Base-by-base conservation (phyloP, 2,113 vertebrate species). In the Thymallus thymallus region DNA sequence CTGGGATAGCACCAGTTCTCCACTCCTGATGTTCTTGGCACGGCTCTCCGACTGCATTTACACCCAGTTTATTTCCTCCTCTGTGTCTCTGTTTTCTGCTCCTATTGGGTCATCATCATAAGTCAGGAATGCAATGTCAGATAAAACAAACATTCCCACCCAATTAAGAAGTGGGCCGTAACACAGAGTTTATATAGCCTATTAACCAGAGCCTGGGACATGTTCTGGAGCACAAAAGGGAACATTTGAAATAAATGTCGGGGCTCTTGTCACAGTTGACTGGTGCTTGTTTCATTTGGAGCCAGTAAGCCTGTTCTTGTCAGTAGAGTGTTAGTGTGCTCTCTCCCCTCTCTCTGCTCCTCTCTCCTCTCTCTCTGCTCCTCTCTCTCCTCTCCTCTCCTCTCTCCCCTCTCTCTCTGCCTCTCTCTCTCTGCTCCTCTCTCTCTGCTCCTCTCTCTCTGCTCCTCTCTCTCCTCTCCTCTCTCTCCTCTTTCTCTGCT, bases 131-230 rank as follows among this genome's bases (percentile, higher is more conserved):
- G n/a, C 73, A 46, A 75, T 73, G 63, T 65, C 58, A 73, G 75
- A 82, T 80, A 69, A 78, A 75, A 68, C 61, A 80, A 82, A 85
- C 75, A 71, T 82, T 80, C 73, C 75, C 75, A 69, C 70, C 56
- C 69, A 61, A 77, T 69, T 65, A 73, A 71, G 70, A 22, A 65
- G 24, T 55, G 58, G 71, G 69, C 73, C 56, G 56, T 68, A 22
- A 22, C 60, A 64, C 56, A 4, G 14, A n/a, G 74, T 51, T 73
- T 73, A 56, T 69, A 20, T 35, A 62, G 45, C 6, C 69, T 63
- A 7, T 61, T 74, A 65, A 46, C 7, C 16, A 14, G 26, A 55
- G 23, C 68, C 7, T 22, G 64, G 70, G 62, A 68, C 51, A 20
- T 0, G 12, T 55, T 55, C 56, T 5, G 29, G 9, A 23, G 22